Base-by-base conservation (phyloP, 2,888 invertebrate species). In the Gerris lacustris region DNA sequence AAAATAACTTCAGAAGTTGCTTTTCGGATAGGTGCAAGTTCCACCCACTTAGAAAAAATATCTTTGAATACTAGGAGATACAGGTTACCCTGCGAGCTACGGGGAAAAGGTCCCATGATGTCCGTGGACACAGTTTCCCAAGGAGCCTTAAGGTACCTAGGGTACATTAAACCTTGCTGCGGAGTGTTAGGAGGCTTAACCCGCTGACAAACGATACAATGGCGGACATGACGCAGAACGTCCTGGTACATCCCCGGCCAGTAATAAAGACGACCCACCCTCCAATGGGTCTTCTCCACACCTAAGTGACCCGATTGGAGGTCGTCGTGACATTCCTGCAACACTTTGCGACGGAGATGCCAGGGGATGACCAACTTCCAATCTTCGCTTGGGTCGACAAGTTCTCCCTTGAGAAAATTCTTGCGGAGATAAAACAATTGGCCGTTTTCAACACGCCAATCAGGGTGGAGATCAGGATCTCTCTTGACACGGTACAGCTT, bases 61-160 rank as follows among this genome's bases (percentile, higher is more conserved):
- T 78, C 78, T 44, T 76, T 75, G 6, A 77, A 74, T 17, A 77
- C 76, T 9, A 78, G 66, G 9, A 77, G 69, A 62, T 74, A 76
- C 2, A 45, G 69, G 70, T 77, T 75, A 7, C 77, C 77, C 68
- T 74, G 73, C 2, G 67, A 71, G 9, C 77, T 78, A 1, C 76
- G 66, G 0, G 78, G 78, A 7, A 78, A 72, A 4, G 78, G 79
- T 9, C 77, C 78, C 17, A 79, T 73, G 1, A 79, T 45, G 67
- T 79, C 79, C 0, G 72, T 66, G 9, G 71, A 67, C 62, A 75
- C 70, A 71, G 73, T 71, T 69, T 74, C 69, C 72, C 73, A 70
- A 71, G 71, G 67, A 71, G 70, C 72, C 68, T 74, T 71, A n/a
- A 66, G 44, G 62, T 45, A 70, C 6, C 68, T 44, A 45, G 71